Evolutionary conservation across 1,140 invertebrate genomes (phyloP), one percentile per base, ranked within the genome.

Genomic region (Ips typographus): DNA sequence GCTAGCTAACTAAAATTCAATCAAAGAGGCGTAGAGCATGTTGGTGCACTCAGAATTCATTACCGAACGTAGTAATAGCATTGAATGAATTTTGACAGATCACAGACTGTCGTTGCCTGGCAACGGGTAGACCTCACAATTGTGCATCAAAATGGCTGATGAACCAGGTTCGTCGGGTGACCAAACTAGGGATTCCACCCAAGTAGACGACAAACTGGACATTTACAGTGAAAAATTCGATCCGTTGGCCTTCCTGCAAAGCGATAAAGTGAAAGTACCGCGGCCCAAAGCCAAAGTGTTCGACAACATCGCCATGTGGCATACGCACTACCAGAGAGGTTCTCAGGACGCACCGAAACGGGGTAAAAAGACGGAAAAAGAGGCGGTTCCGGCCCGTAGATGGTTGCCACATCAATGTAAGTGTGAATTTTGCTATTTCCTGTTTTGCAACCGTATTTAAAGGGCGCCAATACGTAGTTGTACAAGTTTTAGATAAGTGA

Each of bases 151-250:
- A 40, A 64, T 64, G 62, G 62, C 62, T 7, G 62, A 64, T 37
- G 1, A 39, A 38, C n/a, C 62, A 40, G 62, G 62, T 4, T 38
- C 59, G 43, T 62, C 62, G 37, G 40, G 47, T 39, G 51, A 51
- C 4, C 51, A 64, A 22, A 22, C 22, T 22, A 22, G 22, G 22
- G 22, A 22, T 22, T 38, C 7, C n/a, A 59, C 22, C n/a, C 5
- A 22, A 59, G 40, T 8, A 59, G 7, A 22, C 22, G 44, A 85
- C 5, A 86, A 85, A 81, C 77, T 89, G 40, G 86, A 90, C 76
- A 81, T 85, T 42, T 84, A 77, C 64, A 90, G 88, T 76, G 84
- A 85, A 3, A 82, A 82, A 53, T 92, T 91, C 64, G 84, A 92
- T 80, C 85, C 90, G 0, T 55, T 90, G 0, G 86, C 86, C 75